Evolutionary conservation across 2,113 vertebrate genomes (phyloP).

Genomic region (rat (Rattus norvegicus)): GRCr8 NC_086021.1:150629001-150629500

Average conservation of each 20-base stretch:
- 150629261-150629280: neutral
- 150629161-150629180: neutral
- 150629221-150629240: neutral
- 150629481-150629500: neutral
- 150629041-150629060: neutral
- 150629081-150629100: neutral
- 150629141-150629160: neutral
- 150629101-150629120: neutral
- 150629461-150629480: neutral
- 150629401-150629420: neutral
- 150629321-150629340: neutral
- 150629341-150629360: neutral
- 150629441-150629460: neutral
- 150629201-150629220: neutral
- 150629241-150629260: slow-evolving; percentile 13
- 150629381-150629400: neutral
- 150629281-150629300: neutral
- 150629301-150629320: neutral
- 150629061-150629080: neutral
- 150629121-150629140: neutral
- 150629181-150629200: neutral
- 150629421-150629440: neutral
- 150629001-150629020: neutral
- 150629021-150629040: neutral
- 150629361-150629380: neutral